Percentiles rank a stretch among this genome's conserved stretches.
Conservation (phyloP, 2,797 vertebrate genomes). For the Florisuga fusca region DNA sequence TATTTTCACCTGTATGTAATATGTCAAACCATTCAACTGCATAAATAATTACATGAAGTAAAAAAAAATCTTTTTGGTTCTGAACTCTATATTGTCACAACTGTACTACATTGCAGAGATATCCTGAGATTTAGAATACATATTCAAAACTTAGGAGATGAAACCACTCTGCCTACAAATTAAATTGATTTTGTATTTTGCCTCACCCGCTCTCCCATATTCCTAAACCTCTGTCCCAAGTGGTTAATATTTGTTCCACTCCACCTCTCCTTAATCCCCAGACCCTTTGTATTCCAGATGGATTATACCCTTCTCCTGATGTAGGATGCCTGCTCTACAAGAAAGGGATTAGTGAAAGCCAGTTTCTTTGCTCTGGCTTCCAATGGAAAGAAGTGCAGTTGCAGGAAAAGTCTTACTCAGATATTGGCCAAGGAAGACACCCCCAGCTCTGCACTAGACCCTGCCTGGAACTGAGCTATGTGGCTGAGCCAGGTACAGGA, state of each 20-base stretch:
- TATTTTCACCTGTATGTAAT: neutral
- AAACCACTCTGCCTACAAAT: neutral
- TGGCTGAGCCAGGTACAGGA: neutral
- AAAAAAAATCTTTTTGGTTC: neutral
- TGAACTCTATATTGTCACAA: neutral
- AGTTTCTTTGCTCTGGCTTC: neutral
- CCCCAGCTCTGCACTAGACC: neutral
- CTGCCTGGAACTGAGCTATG: neutral
- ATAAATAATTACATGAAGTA: neutral
- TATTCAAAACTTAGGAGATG: neutral
- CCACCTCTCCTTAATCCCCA: neutral
- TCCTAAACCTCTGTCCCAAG: neutral
- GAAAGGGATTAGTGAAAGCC: neutral
- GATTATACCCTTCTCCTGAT: neutral
- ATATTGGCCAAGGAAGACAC: rapidly evolving
- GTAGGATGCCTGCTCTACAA: neutral
- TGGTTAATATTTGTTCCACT: neutral
- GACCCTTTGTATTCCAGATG: neutral
- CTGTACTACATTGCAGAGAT: neutral
- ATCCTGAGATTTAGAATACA: neutral
- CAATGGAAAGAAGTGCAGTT: rapidly evolving
- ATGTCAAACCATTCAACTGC: rapidly evolving
- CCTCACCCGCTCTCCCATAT: neutral
- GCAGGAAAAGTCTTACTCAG: neutral
- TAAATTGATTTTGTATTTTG: neutral